Percentiles rank a stretch among this genome's conserved stretches.
Conservation (phyloP, 2,113 vertebrate species). For the Garra rufa region DNA sequence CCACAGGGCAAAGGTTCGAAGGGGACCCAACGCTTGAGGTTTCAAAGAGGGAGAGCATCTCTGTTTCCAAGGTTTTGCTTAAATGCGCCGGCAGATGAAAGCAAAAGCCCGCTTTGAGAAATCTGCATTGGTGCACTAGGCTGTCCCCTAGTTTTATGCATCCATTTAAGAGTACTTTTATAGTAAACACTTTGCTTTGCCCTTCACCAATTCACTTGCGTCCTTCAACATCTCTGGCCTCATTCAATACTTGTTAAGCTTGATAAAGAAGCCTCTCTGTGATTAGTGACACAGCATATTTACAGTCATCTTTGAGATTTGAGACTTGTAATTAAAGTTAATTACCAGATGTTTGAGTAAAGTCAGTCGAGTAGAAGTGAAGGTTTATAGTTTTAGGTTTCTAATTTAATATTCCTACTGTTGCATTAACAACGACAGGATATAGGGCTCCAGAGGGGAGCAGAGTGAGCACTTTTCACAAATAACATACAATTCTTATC, state of each 20-base stretch:
- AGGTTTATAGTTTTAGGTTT: slow-evolving; percentile 49
- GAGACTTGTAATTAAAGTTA: not conserved
- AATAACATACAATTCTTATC: not conserved
- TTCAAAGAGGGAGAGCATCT: slow-evolving; percentile 38
- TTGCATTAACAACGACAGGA: slow-evolving; percentile 65
- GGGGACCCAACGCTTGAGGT: slow-evolving; percentile 33
- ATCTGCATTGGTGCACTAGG: slow-evolving; percentile 18
- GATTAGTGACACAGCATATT: not conserved
- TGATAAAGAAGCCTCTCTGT: not conserved
- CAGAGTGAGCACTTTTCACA: not conserved
- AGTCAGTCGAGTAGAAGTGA: slow-evolving; percentile 32
- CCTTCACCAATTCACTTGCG: slow-evolving; percentile 24
- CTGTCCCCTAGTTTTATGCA: not conserved
- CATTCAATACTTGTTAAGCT: not conserved
- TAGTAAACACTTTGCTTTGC: slow-evolving; percentile 20
- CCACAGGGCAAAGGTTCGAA: slow-evolving; percentile 37
- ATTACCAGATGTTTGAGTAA: not conserved
- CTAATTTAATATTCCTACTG: slow-evolving; percentile 53
- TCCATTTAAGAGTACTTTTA: slow-evolving; percentile 35
- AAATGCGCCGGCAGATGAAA: slow-evolving; percentile 33
- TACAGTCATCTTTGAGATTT: not conserved
- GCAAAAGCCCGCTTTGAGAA: not conserved
- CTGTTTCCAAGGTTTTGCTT: slow-evolving; percentile 55
- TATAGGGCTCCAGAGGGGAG: slow-evolving; percentile 1
- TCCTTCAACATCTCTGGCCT: not conserved